Evolutionary conservation across 2,888 invertebrate species (phyloP).

Genomic region (Ariolimax columbianus): DNA sequence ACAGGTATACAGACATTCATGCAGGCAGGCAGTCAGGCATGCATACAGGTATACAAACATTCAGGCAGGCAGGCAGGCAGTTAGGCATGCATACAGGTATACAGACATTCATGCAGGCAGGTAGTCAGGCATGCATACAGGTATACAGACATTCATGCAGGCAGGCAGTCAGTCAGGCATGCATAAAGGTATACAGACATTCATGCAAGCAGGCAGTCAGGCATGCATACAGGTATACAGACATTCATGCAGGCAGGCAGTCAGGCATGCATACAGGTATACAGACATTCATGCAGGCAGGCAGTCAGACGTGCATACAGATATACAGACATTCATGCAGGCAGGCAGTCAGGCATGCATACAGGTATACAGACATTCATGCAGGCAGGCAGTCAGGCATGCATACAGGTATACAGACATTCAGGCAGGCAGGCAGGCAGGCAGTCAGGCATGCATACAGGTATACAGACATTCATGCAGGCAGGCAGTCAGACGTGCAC

Average conservation of each 20-base stretch:
- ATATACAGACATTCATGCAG: neutral
- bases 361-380: neutral
- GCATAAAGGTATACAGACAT: no score
- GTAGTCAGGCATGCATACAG: neutral
- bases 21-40: neutral
- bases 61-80: no score
- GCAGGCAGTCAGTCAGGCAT: no score
- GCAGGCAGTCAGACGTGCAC: no score
- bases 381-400: neutral
- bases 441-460: neutral
- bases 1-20: neutral
- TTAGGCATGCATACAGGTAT: no score
- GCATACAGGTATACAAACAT: no score
- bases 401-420: neutral
- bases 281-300: neutral
- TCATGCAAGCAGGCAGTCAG: no score
- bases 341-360: neutral
- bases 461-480: neutral
- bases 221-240: neutral
- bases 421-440: slow-evolving; percentile 1
- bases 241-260: neutral
- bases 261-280: neutral
- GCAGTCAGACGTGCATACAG: no score
- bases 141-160: neutral
- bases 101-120: neutral